Conservation (phyloP, 1,140 invertebrate genomes). For the Apis cerana region DNA sequence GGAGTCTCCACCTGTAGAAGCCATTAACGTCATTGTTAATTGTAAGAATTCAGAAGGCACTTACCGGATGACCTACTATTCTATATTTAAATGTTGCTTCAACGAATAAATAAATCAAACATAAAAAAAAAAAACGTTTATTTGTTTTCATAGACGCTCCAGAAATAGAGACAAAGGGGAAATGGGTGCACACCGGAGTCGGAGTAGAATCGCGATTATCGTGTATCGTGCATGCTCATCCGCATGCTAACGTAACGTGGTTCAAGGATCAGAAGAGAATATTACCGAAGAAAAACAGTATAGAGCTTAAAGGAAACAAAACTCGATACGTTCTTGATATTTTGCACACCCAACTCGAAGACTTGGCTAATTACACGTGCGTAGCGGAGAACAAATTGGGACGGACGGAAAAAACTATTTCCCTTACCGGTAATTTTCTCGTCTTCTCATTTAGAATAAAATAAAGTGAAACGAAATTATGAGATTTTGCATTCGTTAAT, state of each 20-base stretch:
- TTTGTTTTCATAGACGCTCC: constrained; percentile 74
- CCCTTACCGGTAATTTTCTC: constrained; percentile 67
- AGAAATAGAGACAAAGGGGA: constrained; percentile 77
- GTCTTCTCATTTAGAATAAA: not conserved
- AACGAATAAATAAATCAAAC: constrained; percentile 1
- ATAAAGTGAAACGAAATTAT: not conserved
- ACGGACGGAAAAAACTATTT: constrained; percentile 52
- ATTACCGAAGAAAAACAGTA: constrained; percentile 45
- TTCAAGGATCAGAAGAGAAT: constrained; percentile 59
- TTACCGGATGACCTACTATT: not conserved
- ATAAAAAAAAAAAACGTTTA: constrained; percentile 15
- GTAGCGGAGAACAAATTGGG: constrained; percentile 68
- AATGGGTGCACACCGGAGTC: constrained; percentile 78
- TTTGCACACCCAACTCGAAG: constrained; percentile 56
- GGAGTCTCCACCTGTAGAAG: constrained; percentile 47
- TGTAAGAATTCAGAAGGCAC: constrained; percentile 63
- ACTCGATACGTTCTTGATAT: constrained; percentile 67
- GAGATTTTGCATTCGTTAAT: not conserved
- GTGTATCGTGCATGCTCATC: constrained; percentile 81
- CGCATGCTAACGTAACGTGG: constrained; percentile 75
- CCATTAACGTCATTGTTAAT: constrained; percentile 63
- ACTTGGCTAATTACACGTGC: constrained; percentile 75
- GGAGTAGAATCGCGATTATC: constrained; percentile 78
- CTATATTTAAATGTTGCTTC: constrained; percentile 3
- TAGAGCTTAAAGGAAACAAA: constrained; percentile 54